These are phyloP conservation scores for Augochlorella aurata DNA, from an alignment of 2,888 invertebrate genomes.

Conservation along the genomic window DNA sequence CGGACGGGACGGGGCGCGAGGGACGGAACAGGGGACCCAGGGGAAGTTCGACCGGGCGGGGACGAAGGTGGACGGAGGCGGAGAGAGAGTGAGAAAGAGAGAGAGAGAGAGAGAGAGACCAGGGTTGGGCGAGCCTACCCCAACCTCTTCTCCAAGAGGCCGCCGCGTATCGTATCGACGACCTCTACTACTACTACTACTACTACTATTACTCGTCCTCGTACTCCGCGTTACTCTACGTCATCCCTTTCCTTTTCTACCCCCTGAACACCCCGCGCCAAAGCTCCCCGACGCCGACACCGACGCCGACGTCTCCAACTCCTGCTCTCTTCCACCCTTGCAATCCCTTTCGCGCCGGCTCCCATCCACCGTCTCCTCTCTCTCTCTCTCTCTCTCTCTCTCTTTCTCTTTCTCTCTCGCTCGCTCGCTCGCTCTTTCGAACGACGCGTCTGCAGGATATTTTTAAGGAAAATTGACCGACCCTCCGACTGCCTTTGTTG, in stretches of 20 bases:
- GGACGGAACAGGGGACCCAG: conserved; percentile 38
- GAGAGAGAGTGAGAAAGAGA: too few relatives aligned
- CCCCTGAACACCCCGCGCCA: neutral
- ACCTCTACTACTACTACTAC: conserved; percentile 74
- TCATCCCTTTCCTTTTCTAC: conserved; percentile 63
- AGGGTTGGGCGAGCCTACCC: conserved; percentile 78
- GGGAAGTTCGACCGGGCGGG: conserved; percentile 52
- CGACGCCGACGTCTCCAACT: conserved; percentile 3
- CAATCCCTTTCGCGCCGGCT: neutral
- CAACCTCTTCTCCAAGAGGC: conserved; percentile 78
- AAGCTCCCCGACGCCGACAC: conserved; percentile 33
- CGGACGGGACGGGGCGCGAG: conserved; percentile 38
- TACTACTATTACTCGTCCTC: conserved; percentile 63
- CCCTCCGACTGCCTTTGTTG: conserved; percentile 50
- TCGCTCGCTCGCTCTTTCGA: neutral
- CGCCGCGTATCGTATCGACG: conserved; percentile 79
- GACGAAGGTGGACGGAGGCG: neutral
- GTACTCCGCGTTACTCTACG: conserved; percentile 63
- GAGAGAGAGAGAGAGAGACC: neutral
- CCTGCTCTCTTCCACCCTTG: conserved; percentile 8
- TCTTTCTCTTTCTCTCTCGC: too few relatives aligned
- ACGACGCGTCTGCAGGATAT: conserved; percentile 68
- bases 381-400: too few relatives aligned
- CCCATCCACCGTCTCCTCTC: conserved; percentile 33
- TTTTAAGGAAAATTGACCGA: conserved; percentile 74